Conservation (phyloP, 1,140 invertebrate species). For the Ylistrum balloti region DNA sequence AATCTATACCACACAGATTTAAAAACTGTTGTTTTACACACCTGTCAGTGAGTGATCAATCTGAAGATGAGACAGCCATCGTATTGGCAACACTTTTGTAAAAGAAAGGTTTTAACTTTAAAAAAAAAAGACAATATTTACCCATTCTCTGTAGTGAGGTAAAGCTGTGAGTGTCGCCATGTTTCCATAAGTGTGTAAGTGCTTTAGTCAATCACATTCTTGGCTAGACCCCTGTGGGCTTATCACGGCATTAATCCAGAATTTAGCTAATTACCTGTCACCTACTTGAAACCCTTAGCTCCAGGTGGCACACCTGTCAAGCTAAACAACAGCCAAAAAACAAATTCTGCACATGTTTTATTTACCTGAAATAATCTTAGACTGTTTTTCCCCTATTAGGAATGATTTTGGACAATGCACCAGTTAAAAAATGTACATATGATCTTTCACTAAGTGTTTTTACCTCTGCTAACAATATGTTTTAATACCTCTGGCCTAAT, state of each 20-base stretch:
- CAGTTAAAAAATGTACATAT: background rate
- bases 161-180: background rate
- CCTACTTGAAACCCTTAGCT: slow-evolving; percentile 6
- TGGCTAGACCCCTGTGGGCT: background rate
- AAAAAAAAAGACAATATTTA: background rate
- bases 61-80: too few relatives aligned
- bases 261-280: slow-evolving; percentile 33
- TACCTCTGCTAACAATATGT: background rate
- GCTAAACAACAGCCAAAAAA: background rate
- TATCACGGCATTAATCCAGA: background rate
- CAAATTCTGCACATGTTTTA: background rate
- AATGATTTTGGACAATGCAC: too few relatives aligned
- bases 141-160: background rate
- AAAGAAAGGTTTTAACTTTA: too few relatives aligned
- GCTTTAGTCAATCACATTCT: slow-evolving; percentile 25
- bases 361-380: background rate
- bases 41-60: too few relatives aligned
- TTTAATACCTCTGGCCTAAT: background rate
- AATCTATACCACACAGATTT: too few relatives aligned
- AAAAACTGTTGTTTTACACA: too few relatives aligned
- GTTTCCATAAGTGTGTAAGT: background rate
- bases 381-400: background rate
- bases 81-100: too few relatives aligned
- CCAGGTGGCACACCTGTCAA: slow-evolving; percentile 1
- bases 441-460: background rate